phyloP scores from a whole-genome alignment of 2,888 invertebrate species.

The Netelia inedita region DNA sequence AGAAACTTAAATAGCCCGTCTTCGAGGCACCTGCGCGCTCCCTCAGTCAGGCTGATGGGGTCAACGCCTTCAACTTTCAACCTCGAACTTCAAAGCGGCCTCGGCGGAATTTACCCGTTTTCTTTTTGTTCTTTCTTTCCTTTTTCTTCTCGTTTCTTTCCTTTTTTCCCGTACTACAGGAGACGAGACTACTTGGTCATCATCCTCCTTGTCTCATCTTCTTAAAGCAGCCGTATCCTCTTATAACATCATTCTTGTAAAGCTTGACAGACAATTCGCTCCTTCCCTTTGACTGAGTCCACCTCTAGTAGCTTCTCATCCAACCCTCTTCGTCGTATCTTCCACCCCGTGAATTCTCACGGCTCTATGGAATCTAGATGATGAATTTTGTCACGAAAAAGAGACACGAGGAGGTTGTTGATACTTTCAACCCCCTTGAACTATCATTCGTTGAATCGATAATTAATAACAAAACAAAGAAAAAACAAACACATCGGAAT shows the following conservation, averaged over 20 bases:
- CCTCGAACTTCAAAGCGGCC: constrained; percentile 46
- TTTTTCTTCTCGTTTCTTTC: background rate
- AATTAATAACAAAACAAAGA: no score
- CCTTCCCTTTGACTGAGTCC: constrained; percentile 4
- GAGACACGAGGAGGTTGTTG: no score
- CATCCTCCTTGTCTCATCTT: constrained; percentile 10
- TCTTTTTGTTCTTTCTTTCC: background rate
- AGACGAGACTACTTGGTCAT: constrained; percentile 11
- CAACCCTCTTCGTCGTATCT: background rate
- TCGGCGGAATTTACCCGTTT: background rate
- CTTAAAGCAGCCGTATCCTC: constrained; percentile 17
- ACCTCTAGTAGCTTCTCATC: background rate
- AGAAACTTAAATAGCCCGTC: constrained; percentile 38
- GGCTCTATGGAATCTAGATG: background rate
- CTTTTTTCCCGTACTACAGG: constrained; percentile 3
- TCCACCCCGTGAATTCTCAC: constrained; percentile 13
- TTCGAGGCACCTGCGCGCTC: constrained; percentile 26
- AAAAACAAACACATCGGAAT: no score
- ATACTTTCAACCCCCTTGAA: no score
- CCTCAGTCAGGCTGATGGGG: background rate
- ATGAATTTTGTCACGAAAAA: background rate
- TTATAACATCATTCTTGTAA: constrained; percentile 16
- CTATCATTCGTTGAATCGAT: no score
- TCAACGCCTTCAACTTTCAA: constrained; percentile 41
- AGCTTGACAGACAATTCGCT: constrained; percentile 18